Conservation (phyloP, 2,113 vertebrate genomes). For the Hyperoodon ampullatus region DNA sequence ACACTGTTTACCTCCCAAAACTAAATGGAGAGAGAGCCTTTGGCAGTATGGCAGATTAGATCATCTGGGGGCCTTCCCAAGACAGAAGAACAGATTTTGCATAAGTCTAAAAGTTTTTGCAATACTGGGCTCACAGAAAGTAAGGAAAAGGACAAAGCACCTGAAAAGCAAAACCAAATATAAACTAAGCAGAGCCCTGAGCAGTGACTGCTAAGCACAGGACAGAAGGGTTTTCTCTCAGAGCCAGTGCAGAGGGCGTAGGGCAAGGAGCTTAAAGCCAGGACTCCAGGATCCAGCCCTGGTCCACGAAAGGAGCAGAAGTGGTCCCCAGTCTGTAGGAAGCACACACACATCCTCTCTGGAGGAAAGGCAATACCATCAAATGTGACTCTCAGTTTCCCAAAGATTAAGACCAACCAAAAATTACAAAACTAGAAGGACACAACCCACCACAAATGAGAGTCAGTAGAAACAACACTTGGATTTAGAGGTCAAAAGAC, state of each 20-base stretch:
- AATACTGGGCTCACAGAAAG: not conserved
- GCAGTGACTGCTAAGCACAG: not conserved
- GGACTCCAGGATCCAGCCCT: not conserved
- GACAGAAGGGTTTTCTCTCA: not conserved
- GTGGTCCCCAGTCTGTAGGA: not conserved
- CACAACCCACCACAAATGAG: not conserved
- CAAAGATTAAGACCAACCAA: not conserved
- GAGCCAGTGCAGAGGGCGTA: not conserved
- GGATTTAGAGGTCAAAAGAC: not conserved
- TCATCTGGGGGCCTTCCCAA: not conserved
- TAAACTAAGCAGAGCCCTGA: not conserved
- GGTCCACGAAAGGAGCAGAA: no score
- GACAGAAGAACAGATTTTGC: not conserved
- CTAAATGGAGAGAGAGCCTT: not conserved
- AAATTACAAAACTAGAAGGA: not conserved
- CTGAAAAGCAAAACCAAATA: not conserved
- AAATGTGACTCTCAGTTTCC: not conserved
- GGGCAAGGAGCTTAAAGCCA: not conserved
- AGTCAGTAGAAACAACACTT: not conserved
- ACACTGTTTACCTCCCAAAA: not conserved
- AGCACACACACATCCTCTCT: not conserved
- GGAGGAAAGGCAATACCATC: not conserved
- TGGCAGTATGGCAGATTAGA: no score
- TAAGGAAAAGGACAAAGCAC: not conserved
- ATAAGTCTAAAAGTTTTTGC: not conserved